phyloP scores from a whole-genome alignment of 2,797 vertebrate genomes.

The Anabacerthia variegaticeps region DNA sequence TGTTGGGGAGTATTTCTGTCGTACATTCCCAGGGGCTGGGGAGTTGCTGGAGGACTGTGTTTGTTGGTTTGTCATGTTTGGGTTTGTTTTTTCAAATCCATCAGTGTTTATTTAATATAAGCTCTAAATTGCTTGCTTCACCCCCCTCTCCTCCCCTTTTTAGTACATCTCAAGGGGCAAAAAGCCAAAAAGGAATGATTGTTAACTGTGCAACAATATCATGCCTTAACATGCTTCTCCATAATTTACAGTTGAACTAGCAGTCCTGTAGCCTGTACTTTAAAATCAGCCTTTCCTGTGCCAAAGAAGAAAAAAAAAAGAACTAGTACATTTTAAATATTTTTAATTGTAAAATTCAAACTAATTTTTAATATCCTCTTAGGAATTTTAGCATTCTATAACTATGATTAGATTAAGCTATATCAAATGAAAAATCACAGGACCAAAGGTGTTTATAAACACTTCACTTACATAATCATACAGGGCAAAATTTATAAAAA shows the following conservation, averaged over 20 bases:
- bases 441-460: neutral
- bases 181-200: neutral
- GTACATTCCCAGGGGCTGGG: neutral
- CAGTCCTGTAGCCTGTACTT: neutral
- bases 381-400: neutral
- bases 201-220: slow-evolving; percentile 27
- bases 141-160: neutral
- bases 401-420: neutral
- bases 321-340: neutral
- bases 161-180: neutral
- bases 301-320: neutral
- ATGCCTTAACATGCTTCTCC: slow-evolving; percentile 51
- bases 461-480: neutral
- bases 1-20: neutral
- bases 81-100: neutral
- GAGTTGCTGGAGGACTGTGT: neutral
- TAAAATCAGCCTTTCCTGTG: neutral
- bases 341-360: neutral
- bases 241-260: slow-evolving; percentile 14
- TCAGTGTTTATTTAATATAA: neutral
- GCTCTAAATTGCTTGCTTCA: neutral
- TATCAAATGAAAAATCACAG: neutral
- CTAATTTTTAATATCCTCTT: neutral
- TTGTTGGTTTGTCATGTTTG: too few relatives aligned
- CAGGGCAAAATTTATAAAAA: too few relatives aligned